Percentiles rank a stretch among this genome's conserved stretches.
phyloP scores from a whole-genome alignment of 2,113 vertebrate genomes.

The Xyliphius kryptos region DNA sequence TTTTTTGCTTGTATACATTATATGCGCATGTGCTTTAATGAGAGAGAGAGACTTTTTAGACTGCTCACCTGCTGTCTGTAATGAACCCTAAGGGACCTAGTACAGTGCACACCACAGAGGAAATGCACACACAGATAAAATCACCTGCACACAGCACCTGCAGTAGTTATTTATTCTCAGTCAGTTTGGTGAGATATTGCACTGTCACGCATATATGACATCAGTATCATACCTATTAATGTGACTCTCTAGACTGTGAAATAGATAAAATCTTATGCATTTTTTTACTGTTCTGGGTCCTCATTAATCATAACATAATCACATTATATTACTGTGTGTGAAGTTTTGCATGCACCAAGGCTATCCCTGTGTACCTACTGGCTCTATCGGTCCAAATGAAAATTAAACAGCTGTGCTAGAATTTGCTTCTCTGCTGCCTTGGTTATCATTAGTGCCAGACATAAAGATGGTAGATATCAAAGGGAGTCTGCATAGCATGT shows the following conservation, averaged over 20 bases:
- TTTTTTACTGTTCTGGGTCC: constrained; percentile 2
- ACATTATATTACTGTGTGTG: constrained; percentile 14
- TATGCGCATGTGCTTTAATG: constrained; percentile 30
- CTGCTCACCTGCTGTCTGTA: constrained; percentile 43
- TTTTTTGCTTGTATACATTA: constrained; percentile 11
- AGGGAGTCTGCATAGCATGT: constrained; percentile 30
- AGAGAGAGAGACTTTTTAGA: constrained; percentile 25
- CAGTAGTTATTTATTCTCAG: constrained; percentile 22
- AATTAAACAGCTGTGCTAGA: no score
- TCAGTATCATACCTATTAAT: constrained; percentile 24
- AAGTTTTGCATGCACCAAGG: no score
- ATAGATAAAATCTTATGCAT: constrained; percentile 26
- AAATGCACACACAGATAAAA: constrained; percentile 30
- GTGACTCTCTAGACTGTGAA: constrained; percentile 20
- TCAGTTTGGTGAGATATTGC: constrained; percentile 12
- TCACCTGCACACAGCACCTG: constrained; percentile 34
- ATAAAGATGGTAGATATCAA: constrained; percentile 30
- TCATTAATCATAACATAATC: background rate
- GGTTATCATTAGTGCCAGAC: background rate
- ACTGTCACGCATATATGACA: constrained; percentile 22
- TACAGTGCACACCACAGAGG: constrained; percentile 9
- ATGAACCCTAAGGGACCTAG: constrained; percentile 39
- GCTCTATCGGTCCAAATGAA: constrained; percentile 1
- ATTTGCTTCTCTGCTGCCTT: background rate
- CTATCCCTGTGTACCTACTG: constrained; percentile 16